Evolutionary conservation across 2,113 vertebrate species (phyloP), one percentile per base, ranked within the genome.

Genomic region (Austrofundulus limnaeus): DNA sequence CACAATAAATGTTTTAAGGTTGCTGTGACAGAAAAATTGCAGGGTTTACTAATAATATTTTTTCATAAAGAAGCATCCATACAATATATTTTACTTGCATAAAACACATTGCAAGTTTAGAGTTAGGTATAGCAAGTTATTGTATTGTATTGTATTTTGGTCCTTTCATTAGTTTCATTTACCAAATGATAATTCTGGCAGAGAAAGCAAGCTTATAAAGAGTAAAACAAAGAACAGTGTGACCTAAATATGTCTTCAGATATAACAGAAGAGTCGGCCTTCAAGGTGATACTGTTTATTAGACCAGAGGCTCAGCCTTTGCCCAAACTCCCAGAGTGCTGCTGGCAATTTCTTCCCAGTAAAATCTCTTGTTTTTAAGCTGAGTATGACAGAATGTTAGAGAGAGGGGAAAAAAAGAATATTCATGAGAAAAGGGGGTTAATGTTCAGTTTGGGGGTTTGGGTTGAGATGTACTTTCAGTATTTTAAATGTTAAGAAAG

Each of bases 171-270:
- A 34, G 38, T 70, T 55, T 56, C 39, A 49, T 19, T 62, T 42
- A 72, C 37, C 60, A n/a, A 28, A 14, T 23, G n/a, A 15, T 51
- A 41, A 67, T 75, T 59, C 64, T 39, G 39, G 31, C 11, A 48
- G 24, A 68, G 54, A 61, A 74, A 52, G n/a, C 42, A 58, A 41
- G 47, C 41, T 31, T 42, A 15, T 47, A 59, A 73, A 76, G 66
- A 69, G 50, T 28, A 59, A 34, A 74, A 72, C 63, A 77, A 65
- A 61, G 72, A 70, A 57, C 53, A 54, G 55, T 25, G 43, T 80
- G 73, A 80, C 83, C 73, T 69, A 66, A 53, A 82, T 72, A 74
- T 85, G 74, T 85, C 82, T 78, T 65, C 54, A 64, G 60, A 78
- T 67, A 79, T 72, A 78, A 79, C 71, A 74, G 52, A 73, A 62